Evolutionary conservation across 2,113 vertebrate genomes (phyloP).

Genomic region (Petrocephalus microphthalmus): DNA sequence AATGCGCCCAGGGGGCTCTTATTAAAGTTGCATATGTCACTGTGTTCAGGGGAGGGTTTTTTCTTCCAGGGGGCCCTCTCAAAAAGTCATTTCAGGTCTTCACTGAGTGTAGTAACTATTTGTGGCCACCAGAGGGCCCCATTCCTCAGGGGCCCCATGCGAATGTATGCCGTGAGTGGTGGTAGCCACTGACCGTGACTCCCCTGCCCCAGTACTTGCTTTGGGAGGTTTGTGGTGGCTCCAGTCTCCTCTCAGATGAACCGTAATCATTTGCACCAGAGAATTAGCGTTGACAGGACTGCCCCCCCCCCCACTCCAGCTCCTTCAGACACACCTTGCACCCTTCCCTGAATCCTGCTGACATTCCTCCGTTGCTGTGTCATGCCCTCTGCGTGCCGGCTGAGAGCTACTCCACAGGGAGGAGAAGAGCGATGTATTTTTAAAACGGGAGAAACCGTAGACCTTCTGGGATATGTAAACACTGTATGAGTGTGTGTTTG

Average conservation of each 20-base stretch:
- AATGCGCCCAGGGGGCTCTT: too few relatives aligned
- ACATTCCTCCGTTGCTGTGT: background rate
- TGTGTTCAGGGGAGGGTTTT: background rate
- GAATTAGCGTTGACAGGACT: background rate
- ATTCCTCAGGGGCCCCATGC: background rate
- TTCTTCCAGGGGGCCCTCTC: too few relatives aligned
- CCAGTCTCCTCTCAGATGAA: background rate
- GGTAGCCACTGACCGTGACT: background rate
- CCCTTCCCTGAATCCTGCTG: background rate
- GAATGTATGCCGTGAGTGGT: background rate
- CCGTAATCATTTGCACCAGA: background rate
- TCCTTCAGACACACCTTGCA: background rate
- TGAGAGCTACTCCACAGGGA: background rate
- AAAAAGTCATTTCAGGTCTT: too few relatives aligned
- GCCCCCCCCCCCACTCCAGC: background rate
- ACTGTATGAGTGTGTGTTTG: background rate
- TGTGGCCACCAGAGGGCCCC: background rate
- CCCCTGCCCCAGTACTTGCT: background rate
- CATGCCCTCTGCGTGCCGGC: background rate
- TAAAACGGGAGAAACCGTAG: background rate
- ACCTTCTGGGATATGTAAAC: background rate
- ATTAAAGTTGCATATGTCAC: background rate
- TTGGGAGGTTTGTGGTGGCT: background rate
- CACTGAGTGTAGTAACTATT: background rate
- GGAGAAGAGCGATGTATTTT: background rate